A percentile compares a stretch with the other conserved stretches of the same genome.
Conservation (phyloP, 2,797 vertebrate genomes). For the Botia kubotai region DNA sequence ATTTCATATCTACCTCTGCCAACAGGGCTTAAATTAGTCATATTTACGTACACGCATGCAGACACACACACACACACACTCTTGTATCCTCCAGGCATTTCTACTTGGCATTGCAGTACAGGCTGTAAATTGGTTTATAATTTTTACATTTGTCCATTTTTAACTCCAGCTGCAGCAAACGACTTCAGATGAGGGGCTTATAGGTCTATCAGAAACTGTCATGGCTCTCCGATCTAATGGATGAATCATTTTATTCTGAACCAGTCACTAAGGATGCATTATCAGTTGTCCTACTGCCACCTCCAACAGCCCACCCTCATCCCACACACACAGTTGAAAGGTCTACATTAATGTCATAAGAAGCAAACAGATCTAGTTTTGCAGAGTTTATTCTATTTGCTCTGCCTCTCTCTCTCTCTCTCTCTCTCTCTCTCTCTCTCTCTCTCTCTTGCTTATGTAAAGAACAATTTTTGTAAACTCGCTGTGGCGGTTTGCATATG, state of each 20-base stretch:
- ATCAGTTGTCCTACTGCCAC: constrained; percentile 15
- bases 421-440: not conserved
- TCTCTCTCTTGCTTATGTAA: not conserved
- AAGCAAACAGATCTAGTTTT: constrained; percentile 8
- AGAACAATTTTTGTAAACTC: not conserved
- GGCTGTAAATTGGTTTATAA: constrained; percentile 31
- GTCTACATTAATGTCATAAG: not conserved
- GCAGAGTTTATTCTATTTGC: constrained; percentile 17
- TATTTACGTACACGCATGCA: constrained; percentile 1
- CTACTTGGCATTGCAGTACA: constrained; percentile 10
- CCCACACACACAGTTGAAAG: constrained; percentile 15
- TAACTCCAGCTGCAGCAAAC: constrained; percentile 2
- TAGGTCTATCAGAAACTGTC: constrained; percentile 26
- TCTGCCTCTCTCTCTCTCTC: not conserved
- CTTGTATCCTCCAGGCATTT: not conserved
- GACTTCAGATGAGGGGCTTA: constrained; percentile 29
- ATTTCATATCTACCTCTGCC: constrained; percentile 36
- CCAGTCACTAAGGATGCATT: constrained; percentile 34
- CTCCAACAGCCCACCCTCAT: not conserved
- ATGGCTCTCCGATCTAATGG: constrained; percentile 32
- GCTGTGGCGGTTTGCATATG: not conserved
- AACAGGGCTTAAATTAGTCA: constrained; percentile 32
- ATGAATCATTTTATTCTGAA: constrained; percentile 37
- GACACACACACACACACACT: not conserved
- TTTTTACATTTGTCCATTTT: constrained; percentile 42